Percentiles rank a stretch among this genome's conserved stretches.
These are phyloP conservation scores for Mormyrops attenuatus DNA, from an alignment of 2,797 vertebrate species.

Conservation along the genomic window DNA sequence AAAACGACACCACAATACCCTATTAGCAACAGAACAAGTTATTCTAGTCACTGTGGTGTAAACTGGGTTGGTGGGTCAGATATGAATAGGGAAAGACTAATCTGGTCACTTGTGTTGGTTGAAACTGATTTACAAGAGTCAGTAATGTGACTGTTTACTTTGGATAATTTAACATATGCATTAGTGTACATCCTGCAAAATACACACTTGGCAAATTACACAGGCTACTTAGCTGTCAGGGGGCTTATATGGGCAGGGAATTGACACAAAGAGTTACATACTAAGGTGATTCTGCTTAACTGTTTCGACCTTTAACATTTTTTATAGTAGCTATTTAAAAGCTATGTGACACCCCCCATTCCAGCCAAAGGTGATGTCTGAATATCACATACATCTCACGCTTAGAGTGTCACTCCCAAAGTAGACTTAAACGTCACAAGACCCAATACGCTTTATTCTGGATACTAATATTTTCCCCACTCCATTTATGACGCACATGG, in stretches of 20 bases:
- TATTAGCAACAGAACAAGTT: not conserved
- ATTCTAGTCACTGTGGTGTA: not conserved
- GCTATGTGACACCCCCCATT: not conserved
- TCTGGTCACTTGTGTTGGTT: not conserved
- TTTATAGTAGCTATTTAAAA: not conserved
- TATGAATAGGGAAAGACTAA: not conserved
- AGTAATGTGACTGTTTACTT: not conserved
- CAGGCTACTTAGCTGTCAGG: not conserved
- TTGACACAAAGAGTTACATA: not conserved
- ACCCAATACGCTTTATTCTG: not conserved
- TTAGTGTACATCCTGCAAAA: not conserved
- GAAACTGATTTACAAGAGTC: not conserved
- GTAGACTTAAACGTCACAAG: not conserved
- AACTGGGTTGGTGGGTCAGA: not conserved
- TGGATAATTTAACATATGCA: not conserved
- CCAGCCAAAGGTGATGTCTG: not conserved
- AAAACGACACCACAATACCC: not conserved
- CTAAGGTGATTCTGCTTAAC: not conserved
- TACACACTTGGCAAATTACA: not conserved
- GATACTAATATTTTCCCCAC: not conserved
- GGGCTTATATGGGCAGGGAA: not conserved
- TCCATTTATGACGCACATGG: not conserved
- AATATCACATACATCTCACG: not conserved
- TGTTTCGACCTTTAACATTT: not conserved
- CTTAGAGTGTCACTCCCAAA: not conserved